Evolutionary conservation across 2,888 invertebrate species (phyloP), one percentile per base, ranked within the genome.

Genomic region (Stenolophus ochropezus): DNA sequence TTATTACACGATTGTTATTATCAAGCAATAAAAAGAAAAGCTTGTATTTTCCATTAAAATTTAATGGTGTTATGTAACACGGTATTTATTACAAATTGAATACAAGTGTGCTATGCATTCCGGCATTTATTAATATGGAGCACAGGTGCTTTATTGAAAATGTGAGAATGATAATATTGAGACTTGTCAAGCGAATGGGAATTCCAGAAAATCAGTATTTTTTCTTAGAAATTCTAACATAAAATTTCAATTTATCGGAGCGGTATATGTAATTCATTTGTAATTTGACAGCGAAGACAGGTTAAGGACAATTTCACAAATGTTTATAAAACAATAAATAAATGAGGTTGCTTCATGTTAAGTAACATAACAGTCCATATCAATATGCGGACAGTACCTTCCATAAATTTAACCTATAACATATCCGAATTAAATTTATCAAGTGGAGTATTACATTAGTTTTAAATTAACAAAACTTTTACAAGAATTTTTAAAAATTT

Each of bases 261-360:
- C n/a, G 27, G n/a, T 21, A 20, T 33, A 14, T 20, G 11, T 14
- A 25, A 20, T 25, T 53, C 27, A 75, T 75, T 75, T 5, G 25
- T 25, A 75, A 49, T 73, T 73, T 73, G 14, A 21, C 73, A 75
- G 53, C 56, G 75, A n/a, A 56, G 56, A 51, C 79, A 79, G 79
- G 79, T 79, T 79, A 79, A 79, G 79, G 79, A 65, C 79, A 79
- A 79, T 79, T 79, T 79, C 78, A 79, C 69, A 69, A 65, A 79
- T 47, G 33, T 58, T 58, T 21, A 42, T 42, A 33, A 49, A 21
- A 49, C 77, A 77, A 77, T 77, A 47, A 58, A 58, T 77, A 77
- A 77, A 61, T 77, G 77, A 77, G 16, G 23, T 77, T 77, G 79
- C 79, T 49, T 79, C 71, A 79, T 49, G 71, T 79, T 79, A 79